These are phyloP conservation scores for Dasyurus viverrinus DNA, from an alignment of 2,113 vertebrate genomes.

Conservation along the genomic window DNA sequence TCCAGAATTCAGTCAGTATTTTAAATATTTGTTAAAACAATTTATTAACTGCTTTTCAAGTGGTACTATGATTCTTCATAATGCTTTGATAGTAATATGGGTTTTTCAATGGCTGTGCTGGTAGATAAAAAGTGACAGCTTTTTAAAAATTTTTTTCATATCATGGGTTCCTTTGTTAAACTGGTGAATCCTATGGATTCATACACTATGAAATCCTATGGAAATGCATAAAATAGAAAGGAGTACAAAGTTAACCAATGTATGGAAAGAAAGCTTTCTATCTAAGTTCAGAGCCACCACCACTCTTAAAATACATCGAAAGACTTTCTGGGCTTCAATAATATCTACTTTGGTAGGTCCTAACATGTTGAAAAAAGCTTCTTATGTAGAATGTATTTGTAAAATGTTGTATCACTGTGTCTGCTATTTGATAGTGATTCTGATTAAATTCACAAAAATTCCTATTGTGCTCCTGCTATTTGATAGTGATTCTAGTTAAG, in stretches of 20 bases:
- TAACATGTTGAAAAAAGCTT: background rate
- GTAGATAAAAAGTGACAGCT: background rate
- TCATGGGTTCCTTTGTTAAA: background rate
- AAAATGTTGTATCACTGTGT: background rate
- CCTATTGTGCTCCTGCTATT: no score
- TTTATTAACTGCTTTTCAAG: background rate
- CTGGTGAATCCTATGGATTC: background rate
- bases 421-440: background rate
- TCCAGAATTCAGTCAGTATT: conserved; percentile 20
- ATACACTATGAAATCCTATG: background rate
- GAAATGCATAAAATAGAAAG: background rate
- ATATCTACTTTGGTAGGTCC: background rate
- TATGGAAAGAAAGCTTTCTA: background rate
- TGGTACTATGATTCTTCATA: background rate
- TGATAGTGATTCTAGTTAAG: no score
- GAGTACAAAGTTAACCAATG: background rate
- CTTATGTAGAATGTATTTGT: background rate
- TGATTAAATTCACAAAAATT: background rate
- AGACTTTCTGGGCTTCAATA: background rate
- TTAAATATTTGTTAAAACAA: background rate
- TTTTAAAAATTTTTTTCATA: background rate
- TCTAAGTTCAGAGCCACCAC: background rate
- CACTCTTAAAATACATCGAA: background rate
- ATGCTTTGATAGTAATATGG: background rate
- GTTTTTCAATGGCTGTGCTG: background rate